Evolutionary conservation across 1,140 invertebrate genomes (phyloP), one percentile per base, ranked within the genome.

Genomic region (Drosophila repletoides): DNA sequence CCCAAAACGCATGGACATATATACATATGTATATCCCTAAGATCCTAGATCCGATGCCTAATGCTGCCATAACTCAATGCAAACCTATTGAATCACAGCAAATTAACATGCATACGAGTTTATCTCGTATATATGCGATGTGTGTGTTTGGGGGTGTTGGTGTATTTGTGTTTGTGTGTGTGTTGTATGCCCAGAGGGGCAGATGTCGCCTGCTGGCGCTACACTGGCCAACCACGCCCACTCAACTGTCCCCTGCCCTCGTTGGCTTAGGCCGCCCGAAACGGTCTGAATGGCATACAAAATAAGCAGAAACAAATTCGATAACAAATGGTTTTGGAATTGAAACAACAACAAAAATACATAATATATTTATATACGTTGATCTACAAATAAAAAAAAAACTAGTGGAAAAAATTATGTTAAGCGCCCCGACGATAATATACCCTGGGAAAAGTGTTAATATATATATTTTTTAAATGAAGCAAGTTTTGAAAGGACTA

Each of bases 81-180:
- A 33, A 86, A 79, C 79, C 80, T 86, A 84, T 84, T 86, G 79
- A 86, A 86, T 84, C 79, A 84, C 70, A 86, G 71, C 80, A 84
- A 84, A 84, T 84, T 84, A 86, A 84, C 79, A 84, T 84, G 80
- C 79, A 83, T 68, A 71, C 64, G 56, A 61, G 64, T 61, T 61
- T 67, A 61, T 67, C 56, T 61, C 31, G 5, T 61, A 72, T 67
- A 33, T 55, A 15, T 71, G 45, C 28, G 15, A n/a, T 2, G 10
- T 36, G 9, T 19, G 28, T 2, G 7, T 24, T 15, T 9, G 2
- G 40, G 49, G 28, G 72, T 38, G 64, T 56, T 52, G 15, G 24
- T 33, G 56, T 29, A 52, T 22, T 33, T 22, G 56, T 22, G 15
- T 38, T 12, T 9, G 17, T 2, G 3, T 36, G 45, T 26, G 46